These are phyloP conservation scores for Drosophila pseudoobscura DNA, from an alignment of 1,140 invertebrate genomes.

Conservation along the genomic window DNA sequence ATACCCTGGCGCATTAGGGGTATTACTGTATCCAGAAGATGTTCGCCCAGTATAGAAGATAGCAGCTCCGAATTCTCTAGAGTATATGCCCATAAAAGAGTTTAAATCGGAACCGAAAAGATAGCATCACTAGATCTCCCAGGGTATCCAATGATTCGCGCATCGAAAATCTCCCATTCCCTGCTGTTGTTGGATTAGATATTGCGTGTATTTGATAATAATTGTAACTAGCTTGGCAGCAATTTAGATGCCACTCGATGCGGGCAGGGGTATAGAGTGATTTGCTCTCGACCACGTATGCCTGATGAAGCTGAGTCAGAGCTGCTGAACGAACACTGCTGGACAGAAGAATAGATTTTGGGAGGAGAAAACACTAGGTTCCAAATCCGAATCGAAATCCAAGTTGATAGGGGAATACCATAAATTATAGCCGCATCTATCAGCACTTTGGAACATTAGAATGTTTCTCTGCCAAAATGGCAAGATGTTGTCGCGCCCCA, in stretches of 20 bases:
- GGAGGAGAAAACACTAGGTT: too few relatives aligned
- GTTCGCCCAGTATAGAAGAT: too few relatives aligned
- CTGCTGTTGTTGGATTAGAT: conserved; percentile 45
- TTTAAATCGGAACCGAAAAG: too few relatives aligned
- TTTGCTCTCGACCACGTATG: conserved; percentile 25
- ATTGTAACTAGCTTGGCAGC: conserved; percentile 66
- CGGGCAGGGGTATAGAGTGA: conserved; percentile 24
- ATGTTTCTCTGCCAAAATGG: conserved; percentile 13
- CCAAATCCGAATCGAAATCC: background rate
- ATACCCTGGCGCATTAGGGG: conserved; percentile 20
- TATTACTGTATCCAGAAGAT: too few relatives aligned
- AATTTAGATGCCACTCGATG: conserved; percentile 56
- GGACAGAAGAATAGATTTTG: background rate
- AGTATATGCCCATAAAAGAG: too few relatives aligned
- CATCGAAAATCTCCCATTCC: too few relatives aligned
- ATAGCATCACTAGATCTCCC: too few relatives aligned
- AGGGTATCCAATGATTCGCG: too few relatives aligned
- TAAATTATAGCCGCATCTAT: conserved; percentile 22
- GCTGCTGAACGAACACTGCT: conserved; percentile 1
- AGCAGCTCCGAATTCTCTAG: too few relatives aligned
- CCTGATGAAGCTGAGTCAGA: conserved; percentile 14
- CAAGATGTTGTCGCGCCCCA: conserved; percentile 4
- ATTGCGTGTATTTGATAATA: conserved; percentile 62
- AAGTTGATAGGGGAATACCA: conserved; percentile 2
- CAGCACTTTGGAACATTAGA: conserved; percentile 1